Conservation (phyloP, 2,888 invertebrate species). For the Willowsia nigromaculata region DNA sequence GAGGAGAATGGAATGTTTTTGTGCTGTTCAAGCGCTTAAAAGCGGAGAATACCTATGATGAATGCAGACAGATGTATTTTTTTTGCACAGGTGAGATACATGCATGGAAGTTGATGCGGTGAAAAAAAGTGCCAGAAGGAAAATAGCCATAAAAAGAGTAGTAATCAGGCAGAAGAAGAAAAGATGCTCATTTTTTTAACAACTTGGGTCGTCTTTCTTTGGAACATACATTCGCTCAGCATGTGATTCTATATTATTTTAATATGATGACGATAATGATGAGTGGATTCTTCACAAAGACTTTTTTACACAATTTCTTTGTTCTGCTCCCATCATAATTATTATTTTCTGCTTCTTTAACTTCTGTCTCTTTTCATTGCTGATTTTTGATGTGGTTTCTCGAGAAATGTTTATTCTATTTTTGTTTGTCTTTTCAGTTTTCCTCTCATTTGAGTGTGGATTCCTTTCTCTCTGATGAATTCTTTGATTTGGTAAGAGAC, state of each 20-base stretch:
- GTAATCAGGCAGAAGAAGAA: slow-evolving; percentile 12
- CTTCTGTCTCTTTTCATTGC: not conserved
- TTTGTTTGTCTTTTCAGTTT: not conserved
- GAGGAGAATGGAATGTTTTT: slow-evolving; percentile 31
- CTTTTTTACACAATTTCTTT: not conserved
- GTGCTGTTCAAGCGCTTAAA: not conserved
- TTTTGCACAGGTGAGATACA: slow-evolving; percentile 20
- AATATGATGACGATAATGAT: not conserved
- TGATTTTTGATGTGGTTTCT: slow-evolving; percentile 51
- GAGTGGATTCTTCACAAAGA: not conserved
- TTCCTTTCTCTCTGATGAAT: too few species aligned
- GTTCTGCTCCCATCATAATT: not conserved
- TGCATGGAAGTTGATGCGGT: not conserved
- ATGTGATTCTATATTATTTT: not conserved
- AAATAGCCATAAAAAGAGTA: slow-evolving; percentile 29
- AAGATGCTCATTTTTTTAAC: not conserved
- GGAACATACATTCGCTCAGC: not conserved
- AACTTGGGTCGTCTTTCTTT: not conserved
- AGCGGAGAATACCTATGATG: not conserved
- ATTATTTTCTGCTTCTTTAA: not conserved
- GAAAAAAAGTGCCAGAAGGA: slow-evolving; percentile 21
- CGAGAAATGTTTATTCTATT: not conserved
- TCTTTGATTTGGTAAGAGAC: too few species aligned
- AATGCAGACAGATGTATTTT: too few species aligned
- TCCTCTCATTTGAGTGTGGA: too few species aligned